Evolutionary conservation across 2,113 vertebrate species (phyloP).

Genomic region (Proteles cristata): DNA sequence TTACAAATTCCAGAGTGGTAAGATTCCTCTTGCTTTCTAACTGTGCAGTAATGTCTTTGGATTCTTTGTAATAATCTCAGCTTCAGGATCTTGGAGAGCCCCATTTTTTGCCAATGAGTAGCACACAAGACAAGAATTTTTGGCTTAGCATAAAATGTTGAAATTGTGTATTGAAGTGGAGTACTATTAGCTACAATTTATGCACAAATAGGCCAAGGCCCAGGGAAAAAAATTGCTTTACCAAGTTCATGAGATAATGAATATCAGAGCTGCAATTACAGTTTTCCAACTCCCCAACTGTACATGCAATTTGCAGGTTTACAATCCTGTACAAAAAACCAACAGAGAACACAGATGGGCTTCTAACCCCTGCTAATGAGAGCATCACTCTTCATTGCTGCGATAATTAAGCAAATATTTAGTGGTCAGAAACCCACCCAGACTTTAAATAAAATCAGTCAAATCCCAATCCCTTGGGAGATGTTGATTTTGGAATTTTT

Average conservation of each 20-base stretch:
- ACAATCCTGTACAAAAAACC: slow-evolving; percentile 44
- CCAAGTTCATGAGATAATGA: slow-evolving; percentile 62
- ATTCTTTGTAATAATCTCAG: background rate
- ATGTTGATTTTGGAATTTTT: slow-evolving; percentile 32
- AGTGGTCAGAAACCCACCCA: slow-evolving; percentile 66
- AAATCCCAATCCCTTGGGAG: slow-evolving; percentile 42
- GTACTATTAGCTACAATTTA: slow-evolving; percentile 44
- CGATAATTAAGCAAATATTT: slow-evolving; percentile 76
- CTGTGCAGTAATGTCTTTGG: background rate
- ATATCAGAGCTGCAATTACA: slow-evolving; percentile 61
- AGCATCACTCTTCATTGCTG: slow-evolving; percentile 68
- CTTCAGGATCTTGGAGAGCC: background rate
- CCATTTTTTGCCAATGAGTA: background rate
- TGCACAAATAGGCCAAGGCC: slow-evolving; percentile 29
- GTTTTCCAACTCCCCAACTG: slow-evolving; percentile 53
- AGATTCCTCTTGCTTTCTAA: background rate
- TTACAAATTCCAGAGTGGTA: slow-evolving; percentile 24
- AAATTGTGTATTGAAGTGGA: slow-evolving; percentile 6
- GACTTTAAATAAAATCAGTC: slow-evolving; percentile 71
- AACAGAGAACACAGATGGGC: slow-evolving; percentile 71
- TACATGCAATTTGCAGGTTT: slow-evolving; percentile 68
- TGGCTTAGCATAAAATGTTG: background rate
- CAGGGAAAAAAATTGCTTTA: background rate
- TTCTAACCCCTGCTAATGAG: slow-evolving; percentile 72
- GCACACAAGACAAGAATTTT: background rate